Percentiles rank a stretch among this genome's conserved stretches.
These are phyloP conservation scores for Hirundo rustica DNA, from an alignment of 2,797 vertebrate species.

Conservation along the genomic window DNA sequence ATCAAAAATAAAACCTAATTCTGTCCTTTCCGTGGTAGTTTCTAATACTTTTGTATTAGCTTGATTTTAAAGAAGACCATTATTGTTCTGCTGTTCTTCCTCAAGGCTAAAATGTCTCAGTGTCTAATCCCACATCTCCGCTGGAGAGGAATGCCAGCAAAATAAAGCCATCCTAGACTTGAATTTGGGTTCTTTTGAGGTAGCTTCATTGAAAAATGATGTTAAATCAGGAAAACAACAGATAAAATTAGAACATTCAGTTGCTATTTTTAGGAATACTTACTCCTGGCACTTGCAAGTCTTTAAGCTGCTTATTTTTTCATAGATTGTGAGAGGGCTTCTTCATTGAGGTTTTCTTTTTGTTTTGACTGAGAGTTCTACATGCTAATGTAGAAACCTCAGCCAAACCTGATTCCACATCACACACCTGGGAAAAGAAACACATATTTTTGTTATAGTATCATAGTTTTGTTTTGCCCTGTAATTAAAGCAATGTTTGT, in stretches of 20 bases:
- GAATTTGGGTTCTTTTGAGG: background rate
- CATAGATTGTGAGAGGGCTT: background rate
- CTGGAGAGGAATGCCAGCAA: background rate
- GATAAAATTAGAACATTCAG: background rate
- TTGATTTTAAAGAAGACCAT: background rate
- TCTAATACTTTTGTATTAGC: background rate
- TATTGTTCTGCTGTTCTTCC: background rate
- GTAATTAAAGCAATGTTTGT: conserved; percentile 23
- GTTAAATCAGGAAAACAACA: background rate
- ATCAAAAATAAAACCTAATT: background rate
- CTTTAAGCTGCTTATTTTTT: conserved; percentile 34
- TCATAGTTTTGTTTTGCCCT: background rate
- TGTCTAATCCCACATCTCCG: background rate
- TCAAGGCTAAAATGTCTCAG: background rate
- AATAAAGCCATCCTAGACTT: background rate
- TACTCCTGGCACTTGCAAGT: background rate
- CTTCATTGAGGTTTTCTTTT: background rate
- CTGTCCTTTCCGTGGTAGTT: background rate
- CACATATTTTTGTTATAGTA: background rate
- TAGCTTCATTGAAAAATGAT: background rate
- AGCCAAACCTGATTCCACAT: background rate
- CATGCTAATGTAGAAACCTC: background rate
- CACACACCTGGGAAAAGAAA: background rate
- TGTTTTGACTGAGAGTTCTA: background rate
- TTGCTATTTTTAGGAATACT: background rate